These are phyloP conservation scores for Poecilia gillii DNA, from an alignment of 2,797 vertebrate genomes.

Conservation along the genomic window DNA sequence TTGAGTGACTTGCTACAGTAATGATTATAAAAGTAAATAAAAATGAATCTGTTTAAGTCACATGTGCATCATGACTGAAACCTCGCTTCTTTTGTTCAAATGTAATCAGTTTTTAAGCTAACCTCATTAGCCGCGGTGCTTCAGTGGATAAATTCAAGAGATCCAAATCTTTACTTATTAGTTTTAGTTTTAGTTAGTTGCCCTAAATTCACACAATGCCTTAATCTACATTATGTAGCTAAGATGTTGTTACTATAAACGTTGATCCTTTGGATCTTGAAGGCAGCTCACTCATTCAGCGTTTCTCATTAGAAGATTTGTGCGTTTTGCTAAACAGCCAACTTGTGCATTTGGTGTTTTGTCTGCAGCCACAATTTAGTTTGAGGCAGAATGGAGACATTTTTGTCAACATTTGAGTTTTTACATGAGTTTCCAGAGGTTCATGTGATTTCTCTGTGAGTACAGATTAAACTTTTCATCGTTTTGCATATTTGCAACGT, in stretches of 20 bases:
- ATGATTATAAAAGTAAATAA: not conserved
- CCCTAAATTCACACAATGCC: not conserved
- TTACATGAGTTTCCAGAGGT: not conserved
- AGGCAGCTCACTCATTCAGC: not conserved
- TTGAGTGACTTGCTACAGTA: not conserved
- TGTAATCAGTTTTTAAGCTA: not conserved
- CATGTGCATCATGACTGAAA: not conserved
- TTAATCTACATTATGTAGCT: slow-evolving; percentile 7
- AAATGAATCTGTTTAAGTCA: not conserved
- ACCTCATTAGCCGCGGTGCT: not conserved
- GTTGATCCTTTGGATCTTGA: not conserved
- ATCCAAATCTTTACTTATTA: not conserved
- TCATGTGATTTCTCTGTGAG: not conserved
- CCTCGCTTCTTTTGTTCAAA: not conserved
- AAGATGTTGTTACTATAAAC: not conserved
- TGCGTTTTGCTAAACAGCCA: not conserved
- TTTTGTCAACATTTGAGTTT: not conserved
- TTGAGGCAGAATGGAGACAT: not conserved
- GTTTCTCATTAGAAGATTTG: not conserved
- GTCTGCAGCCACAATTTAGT: not conserved
- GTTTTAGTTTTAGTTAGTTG: not conserved
- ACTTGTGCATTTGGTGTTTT: not conserved
- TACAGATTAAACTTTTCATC: not conserved
- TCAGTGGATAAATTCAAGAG: not conserved
- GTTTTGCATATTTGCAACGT: not conserved